Evolutionary conservation across 2,888 invertebrate species (phyloP).

Genomic region (Clivina fossor): DNA sequence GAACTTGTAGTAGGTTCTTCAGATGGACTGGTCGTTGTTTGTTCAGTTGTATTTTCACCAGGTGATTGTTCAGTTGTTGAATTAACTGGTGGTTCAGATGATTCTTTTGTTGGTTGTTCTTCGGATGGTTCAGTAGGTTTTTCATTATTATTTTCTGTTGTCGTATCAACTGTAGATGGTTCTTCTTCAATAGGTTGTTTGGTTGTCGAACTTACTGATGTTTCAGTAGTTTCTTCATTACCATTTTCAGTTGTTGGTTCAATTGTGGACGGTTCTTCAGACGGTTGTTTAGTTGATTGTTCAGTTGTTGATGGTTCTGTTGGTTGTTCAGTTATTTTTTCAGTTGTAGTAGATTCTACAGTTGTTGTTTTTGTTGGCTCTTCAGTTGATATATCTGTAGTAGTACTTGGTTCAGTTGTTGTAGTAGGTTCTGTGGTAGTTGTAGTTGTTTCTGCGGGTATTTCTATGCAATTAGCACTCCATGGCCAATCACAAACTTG

Average conservation of each 20-base stretch:
- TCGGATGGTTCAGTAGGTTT: conserved; percentile 6
- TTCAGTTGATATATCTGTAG: conserved; percentile 4
- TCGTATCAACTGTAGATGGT: not conserved
- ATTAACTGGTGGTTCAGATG: not conserved
- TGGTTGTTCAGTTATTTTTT: conserved; percentile 2
- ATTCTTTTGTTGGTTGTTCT: not conserved
- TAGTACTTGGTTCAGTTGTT: conserved; percentile 5
- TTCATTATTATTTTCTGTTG: too few relatives aligned
- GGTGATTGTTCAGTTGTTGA: conserved; percentile 1
- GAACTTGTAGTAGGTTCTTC: not conserved
- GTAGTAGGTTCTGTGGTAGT: not conserved
- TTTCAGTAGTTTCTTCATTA: not conserved
- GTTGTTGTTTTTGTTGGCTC: conserved; percentile 1
- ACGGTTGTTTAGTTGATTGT: not conserved
- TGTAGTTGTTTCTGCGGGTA: not conserved
- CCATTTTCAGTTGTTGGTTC: not conserved
- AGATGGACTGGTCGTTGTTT: conserved; percentile 11
- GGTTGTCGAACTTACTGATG: not conserved
- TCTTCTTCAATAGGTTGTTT: not conserved
- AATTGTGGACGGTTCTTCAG: not conserved
- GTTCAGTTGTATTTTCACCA: not conserved
- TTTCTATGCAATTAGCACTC: conserved; percentile 22
- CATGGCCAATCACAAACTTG: conserved; percentile 16
- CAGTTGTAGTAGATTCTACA: not conserved
- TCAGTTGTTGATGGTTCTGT: not conserved